Evolutionary conservation across 1,140 invertebrate genomes (phyloP).

Genomic region (Drosophila jambulina): DNA sequence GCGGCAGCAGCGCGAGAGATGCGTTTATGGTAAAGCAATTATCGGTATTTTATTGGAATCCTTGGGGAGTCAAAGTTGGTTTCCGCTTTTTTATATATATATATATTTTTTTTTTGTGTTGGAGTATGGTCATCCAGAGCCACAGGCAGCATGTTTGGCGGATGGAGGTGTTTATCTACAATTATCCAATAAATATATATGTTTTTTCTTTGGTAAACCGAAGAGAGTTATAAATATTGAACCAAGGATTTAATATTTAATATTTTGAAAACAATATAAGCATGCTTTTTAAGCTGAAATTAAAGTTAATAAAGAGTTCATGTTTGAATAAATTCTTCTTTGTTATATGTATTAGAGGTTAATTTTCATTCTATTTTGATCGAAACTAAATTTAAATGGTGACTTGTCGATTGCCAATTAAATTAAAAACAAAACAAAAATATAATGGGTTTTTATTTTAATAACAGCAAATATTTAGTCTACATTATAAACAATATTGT

Average conservation of each 20-base stretch:
- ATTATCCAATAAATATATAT: slow-evolving; percentile 32
- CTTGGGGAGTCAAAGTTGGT: slow-evolving; percentile 15
- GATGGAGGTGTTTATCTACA: slow-evolving; percentile 32
- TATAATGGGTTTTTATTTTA: no score
- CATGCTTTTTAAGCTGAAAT: no score
- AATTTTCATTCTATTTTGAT: no score
- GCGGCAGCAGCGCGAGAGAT: neutral
- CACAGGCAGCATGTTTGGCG: slow-evolving; percentile 9
- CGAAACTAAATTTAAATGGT: no score
- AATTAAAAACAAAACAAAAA: no score
- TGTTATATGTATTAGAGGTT: no score
- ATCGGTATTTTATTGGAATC: slow-evolving; percentile 24
- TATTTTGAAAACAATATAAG: neutral
- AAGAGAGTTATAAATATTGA: slow-evolving; percentile 1
- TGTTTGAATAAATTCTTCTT: no score
- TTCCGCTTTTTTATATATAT: neutral
- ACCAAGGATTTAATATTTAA: neutral
- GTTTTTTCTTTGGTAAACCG: slow-evolving; percentile 1
- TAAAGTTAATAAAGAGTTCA: neutral
- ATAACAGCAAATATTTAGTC: no score
- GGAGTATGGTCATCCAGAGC: neutral
- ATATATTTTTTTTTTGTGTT: neutral
- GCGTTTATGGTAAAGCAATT: slow-evolving; percentile 45
- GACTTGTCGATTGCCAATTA: no score
- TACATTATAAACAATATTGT: no score